phyloP scores from a whole-genome alignment of 2,113 vertebrate genomes.

The Petromus typicus region DNA sequence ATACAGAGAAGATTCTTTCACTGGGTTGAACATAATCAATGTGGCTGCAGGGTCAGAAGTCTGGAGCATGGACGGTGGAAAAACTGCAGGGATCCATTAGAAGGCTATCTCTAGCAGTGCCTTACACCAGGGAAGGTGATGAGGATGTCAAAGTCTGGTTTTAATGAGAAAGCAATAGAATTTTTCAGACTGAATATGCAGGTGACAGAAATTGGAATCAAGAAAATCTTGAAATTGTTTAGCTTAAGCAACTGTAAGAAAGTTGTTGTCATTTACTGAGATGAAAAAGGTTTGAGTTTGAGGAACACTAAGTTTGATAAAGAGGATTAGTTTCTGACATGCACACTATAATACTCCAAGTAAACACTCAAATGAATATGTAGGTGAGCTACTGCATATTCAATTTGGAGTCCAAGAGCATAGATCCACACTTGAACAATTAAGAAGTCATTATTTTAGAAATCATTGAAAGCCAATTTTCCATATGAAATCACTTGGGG shows the following conservation, averaged over 20 bases:
- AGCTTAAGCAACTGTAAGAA: not conserved
- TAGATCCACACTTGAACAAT: not conserved
- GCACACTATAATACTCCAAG: not conserved
- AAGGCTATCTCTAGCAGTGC: not conserved
- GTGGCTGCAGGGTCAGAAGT: not conserved
- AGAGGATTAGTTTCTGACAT: not conserved
- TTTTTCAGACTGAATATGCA: not conserved
- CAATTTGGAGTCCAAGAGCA: not conserved
- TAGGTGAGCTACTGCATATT: not conserved
- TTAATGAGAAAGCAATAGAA: not conserved
- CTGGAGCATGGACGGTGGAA: not conserved
- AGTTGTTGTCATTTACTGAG: not conserved
- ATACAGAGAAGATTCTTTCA: not conserved
- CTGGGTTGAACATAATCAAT: not conserved
- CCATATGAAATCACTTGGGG: not conserved
- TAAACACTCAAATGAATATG: slow-evolving; percentile 11
- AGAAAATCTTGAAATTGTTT: not conserved
- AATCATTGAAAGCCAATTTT: not conserved
- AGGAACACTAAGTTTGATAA: not conserved
- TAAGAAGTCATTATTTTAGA: not conserved
- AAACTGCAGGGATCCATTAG: not conserved
- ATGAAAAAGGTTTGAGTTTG: not conserved
- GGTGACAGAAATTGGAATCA: not conserved
- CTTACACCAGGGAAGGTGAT: not conserved
- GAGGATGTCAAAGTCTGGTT: not conserved